A percentile compares a stretch with the other conserved stretches of the same genome.
Conservation (phyloP, 2,888 invertebrate genomes). For the Salpingus planirostris region DNA sequence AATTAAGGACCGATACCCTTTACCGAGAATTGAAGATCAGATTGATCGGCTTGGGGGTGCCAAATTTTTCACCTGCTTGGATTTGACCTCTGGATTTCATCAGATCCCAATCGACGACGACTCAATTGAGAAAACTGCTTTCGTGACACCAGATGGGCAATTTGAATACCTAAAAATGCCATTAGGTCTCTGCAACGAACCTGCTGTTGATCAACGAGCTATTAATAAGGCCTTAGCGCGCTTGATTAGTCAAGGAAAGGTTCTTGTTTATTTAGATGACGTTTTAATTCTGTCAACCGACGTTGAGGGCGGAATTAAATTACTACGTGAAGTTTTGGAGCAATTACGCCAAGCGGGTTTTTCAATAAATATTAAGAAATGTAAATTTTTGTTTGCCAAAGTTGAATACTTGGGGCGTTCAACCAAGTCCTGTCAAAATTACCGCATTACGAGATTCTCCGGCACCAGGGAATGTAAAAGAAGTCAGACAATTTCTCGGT, state of each 20-base stretch:
- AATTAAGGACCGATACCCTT: background rate
- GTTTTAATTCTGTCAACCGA: constrained; percentile 14
- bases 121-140: background rate
- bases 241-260: constrained; percentile 3
- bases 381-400: constrained; percentile 13
- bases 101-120: background rate
- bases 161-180: background rate
- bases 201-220: constrained; percentile 16
- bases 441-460: constrained; percentile 12
- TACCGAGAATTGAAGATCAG: no score
- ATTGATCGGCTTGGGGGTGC: no score
- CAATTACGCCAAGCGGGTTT: constrained; percentile 15
- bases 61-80: background rate
- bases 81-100: background rate
- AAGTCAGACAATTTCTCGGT: constrained; percentile 16
- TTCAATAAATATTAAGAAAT: constrained; percentile 15
- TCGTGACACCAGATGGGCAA: no score
- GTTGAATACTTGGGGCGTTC: constrained; percentile 19
- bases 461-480: constrained; percentile 15
- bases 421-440: constrained; percentile 16
- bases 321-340: constrained; percentile 14
- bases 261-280: constrained; percentile 18
- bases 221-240: constrained; percentile 17
- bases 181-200: constrained; percentile 12
- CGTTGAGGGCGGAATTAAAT: constrained; percentile 14